These are phyloP conservation scores for Deroptyus accipitrinus DNA, from an alignment of 2,113 vertebrate species.

Conservation along the genomic window DNA sequence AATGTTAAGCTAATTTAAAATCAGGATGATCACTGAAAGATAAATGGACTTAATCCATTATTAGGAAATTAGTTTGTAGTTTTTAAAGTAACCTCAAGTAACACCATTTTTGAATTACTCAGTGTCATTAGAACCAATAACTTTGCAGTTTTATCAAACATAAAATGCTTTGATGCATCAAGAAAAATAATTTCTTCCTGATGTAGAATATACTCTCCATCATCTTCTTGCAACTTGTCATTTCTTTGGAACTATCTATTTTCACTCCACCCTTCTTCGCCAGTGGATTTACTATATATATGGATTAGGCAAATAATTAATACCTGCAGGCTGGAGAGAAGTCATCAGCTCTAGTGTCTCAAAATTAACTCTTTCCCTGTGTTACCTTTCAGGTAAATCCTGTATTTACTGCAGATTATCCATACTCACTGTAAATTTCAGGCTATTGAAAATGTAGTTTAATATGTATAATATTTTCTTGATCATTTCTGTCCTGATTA, in stretches of 20 bases:
- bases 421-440: not conserved
- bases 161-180: not conserved
- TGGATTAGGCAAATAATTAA: not conserved
- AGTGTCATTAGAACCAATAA: not conserved
- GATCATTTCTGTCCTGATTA: not conserved
- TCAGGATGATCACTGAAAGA: not conserved
- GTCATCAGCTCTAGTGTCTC: not conserved
- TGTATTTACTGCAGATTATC: not conserved
- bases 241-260: not conserved
- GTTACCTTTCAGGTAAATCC: not conserved
- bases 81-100: not conserved
- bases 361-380: not conserved
- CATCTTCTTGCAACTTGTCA: not conserved
- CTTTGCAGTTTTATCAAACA: not conserved
- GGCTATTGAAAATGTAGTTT: not conserved
- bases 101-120: not conserved
- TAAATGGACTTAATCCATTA: not conserved
- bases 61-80: not conserved
- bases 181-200: not conserved
- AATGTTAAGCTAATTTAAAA: not conserved
- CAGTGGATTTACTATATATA: not conserved
- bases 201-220: not conserved
- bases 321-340: not conserved
- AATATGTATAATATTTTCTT: not conserved
- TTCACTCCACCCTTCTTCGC: not conserved